Percentiles rank a stretch among this genome's conserved stretches.
Evolutionary conservation across 2,113 vertebrate species (phyloP).

Genomic region (Oreotrochilus melanogaster): DNA sequence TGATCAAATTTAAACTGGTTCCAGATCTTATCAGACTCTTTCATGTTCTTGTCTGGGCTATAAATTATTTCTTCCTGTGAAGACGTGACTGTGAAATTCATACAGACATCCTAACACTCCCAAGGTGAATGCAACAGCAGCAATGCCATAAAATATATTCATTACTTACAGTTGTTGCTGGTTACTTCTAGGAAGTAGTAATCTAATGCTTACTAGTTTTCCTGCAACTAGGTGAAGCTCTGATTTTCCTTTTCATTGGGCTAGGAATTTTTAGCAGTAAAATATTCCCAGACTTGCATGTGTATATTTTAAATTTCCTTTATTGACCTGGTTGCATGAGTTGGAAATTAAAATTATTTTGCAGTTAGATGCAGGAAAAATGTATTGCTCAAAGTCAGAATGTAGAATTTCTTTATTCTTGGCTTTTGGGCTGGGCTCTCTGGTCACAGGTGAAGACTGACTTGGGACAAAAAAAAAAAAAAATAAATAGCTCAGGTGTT

Average conservation of each 20-base stretch:
- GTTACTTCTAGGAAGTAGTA: neutral
- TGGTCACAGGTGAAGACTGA: neutral
- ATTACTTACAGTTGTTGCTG: conserved; percentile 8
- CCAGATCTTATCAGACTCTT: neutral
- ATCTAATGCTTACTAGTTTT: conserved; percentile 3
- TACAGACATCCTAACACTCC: neutral
- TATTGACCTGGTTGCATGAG: neutral
- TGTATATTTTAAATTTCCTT: neutral
- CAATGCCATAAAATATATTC: conserved; percentile 41
- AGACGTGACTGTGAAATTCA: conserved; percentile 52
- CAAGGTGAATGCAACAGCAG: conserved; percentile 18
- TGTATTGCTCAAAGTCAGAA: neutral
- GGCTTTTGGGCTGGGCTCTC: neutral
- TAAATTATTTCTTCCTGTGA: conserved; percentile 21
- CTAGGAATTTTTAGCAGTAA: neutral
- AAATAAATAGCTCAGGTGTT: neutral
- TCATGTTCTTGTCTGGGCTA: neutral
- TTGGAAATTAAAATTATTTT: neutral
- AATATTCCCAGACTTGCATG: neutral
- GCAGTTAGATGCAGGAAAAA: neutral
- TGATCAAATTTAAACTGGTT: neutral
- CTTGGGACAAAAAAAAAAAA: neutral
- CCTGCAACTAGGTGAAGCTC: neutral
- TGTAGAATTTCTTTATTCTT: neutral
- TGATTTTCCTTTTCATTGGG: neutral